A percentile compares a stretch with the other conserved stretches of the same genome.
Evolutionary conservation across 1,140 invertebrate genomes (phyloP).

Genomic region (Drosophila murphyi): DNA sequence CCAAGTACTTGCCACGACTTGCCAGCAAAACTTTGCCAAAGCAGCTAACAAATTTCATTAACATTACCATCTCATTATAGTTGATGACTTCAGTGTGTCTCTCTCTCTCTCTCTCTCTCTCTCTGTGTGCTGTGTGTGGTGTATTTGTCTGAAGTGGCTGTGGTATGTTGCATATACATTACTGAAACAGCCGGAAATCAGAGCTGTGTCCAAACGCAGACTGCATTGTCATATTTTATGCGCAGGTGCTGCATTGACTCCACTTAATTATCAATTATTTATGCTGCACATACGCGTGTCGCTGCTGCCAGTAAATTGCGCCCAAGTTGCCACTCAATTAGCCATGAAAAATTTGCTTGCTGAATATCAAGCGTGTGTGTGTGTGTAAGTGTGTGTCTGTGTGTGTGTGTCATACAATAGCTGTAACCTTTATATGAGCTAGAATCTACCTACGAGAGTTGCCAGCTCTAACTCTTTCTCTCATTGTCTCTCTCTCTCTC

Average conservation of each 20-base stretch:
- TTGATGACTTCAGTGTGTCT: constrained; percentile 61
- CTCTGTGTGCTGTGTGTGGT: constrained; percentile 28
- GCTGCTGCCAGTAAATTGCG: constrained; percentile 57
- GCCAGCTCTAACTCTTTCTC: constrained; percentile 30
- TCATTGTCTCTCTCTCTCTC: not conserved
- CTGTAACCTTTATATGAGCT: no score
- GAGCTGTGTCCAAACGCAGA: not conserved
- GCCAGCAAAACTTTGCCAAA: constrained; percentile 21
- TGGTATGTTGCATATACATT: constrained; percentile 10
- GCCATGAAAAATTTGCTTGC: constrained; percentile 72
- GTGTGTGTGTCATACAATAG: not conserved
- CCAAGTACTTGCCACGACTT: constrained; percentile 41
- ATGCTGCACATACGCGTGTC: constrained; percentile 42
- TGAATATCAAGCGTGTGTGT: constrained; percentile 31
- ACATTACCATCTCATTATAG: constrained; percentile 79
- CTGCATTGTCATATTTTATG: constrained; percentile 10
- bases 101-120: constrained; percentile 19
- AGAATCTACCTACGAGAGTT: not conserved
- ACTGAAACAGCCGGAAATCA: not conserved
- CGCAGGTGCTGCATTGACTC: constrained; percentile 48
- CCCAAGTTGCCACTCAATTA: constrained; percentile 80
- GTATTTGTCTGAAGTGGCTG: constrained; percentile 20
- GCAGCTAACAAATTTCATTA: constrained; percentile 75
- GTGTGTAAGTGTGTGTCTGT: not conserved
- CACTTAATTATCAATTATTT: constrained; percentile 78